Conservation (phyloP, 2,113 vertebrate genomes). For the Uria lomvia region DNA sequence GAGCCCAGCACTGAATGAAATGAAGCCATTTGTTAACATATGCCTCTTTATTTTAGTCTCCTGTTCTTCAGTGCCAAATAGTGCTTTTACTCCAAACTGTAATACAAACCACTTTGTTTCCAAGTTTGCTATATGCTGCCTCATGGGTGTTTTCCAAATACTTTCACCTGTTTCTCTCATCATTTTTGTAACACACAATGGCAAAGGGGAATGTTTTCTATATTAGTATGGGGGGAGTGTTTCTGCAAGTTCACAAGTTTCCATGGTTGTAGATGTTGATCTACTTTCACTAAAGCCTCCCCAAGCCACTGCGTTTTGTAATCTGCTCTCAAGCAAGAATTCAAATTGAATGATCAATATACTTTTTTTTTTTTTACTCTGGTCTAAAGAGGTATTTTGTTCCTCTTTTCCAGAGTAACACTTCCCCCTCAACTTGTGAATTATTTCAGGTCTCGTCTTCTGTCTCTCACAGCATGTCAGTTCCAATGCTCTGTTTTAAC, state of each 20-base stretch:
- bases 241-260: neutral
- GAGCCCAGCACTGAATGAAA: neutral
- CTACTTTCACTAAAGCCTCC: neutral
- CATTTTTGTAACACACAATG: neutral
- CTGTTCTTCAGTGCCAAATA: neutral
- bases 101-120: neutral
- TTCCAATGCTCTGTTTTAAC: neutral
- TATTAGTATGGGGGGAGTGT: neutral
- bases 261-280: neutral
- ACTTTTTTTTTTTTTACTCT: neutral
- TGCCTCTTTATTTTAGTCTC: neutral
- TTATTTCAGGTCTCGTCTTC: neutral
- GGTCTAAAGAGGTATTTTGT: neutral
- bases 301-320: neutral
- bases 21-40: neutral
- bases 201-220: neutral
- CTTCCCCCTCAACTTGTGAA: neutral
- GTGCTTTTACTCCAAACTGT: neutral
- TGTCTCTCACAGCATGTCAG: neutral
- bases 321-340: neutral
- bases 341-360: neutral
- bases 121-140: neutral
- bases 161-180: neutral
- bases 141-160: neutral
- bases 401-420: neutral